Evolutionary conservation across 2,113 vertebrate species (phyloP), one percentile per base, ranked within the genome.

Genomic region (Salvator merianae): DNA sequence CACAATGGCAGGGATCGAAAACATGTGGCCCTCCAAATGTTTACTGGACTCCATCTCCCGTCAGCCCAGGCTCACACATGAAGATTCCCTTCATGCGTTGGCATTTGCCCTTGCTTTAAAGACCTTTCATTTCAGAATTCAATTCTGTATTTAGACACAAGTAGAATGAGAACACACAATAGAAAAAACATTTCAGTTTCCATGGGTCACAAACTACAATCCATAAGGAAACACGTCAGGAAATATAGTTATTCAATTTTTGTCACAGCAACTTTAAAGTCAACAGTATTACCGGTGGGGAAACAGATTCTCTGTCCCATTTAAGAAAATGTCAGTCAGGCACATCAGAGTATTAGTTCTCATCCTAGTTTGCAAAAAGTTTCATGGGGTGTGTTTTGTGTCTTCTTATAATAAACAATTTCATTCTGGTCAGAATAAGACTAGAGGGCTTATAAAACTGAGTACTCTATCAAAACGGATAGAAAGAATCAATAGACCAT

Each of bases 301-400:
- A 86, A 86, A 73, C 71, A 53, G 24, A 59, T 22, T 50, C 13
- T 30, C 34, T 26, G 34, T 18, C 28, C 7, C 24, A 71, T 1
- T 5, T 84, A 78, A 87, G 84, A 74, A 85, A 87, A 70, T 77
- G 66, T 32, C 75, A 73, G 55, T 84, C 34, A 81, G 74, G 50
- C 1, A 12, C 36, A 0, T 1, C 74, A 89, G 47, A 1, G 7
- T 81, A 81, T 88, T 80, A 1, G 0, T 14, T 74, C 55, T 68
- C 77, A 68, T 30, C 83, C 75, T 65, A 75, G 12, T 53, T 4
- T 2, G 18, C 4, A 18, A 34, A 82, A 1, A 1, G 47, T 7
- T 12, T 69, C 62, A 34, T 0, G 63, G 73, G 69, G 32, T 38
- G 47, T 43, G 16, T 22, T 66, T 65, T 1, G 0, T 0, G 2